phyloP scores from a whole-genome alignment of 2,888 invertebrate genomes.

The Lepidocyrtoides sp. region DNA sequence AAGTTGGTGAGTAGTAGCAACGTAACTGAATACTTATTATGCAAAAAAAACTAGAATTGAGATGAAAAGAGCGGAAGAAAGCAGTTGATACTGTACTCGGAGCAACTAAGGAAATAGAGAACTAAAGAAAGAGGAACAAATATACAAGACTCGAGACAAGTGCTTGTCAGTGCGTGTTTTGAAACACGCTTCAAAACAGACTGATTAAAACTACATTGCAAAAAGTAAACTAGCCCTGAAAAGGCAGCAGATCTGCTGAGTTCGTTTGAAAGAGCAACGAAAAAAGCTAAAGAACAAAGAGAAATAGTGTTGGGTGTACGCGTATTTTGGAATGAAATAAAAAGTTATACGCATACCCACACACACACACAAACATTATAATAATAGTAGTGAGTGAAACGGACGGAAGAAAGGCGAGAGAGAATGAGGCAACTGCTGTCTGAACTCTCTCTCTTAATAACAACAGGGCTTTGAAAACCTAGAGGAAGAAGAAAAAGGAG shows the following conservation, averaged over 20 bases:
- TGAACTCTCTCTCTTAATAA: constrained; percentile 6
- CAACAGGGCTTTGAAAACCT: constrained; percentile 27
- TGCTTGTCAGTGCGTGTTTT: constrained; percentile 19
- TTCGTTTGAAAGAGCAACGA: constrained; percentile 6
- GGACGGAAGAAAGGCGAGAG: neutral
- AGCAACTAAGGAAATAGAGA: neutral
- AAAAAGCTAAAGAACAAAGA: neutral
- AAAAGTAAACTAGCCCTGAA: constrained; percentile 76
- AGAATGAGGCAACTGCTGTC: constrained; percentile 52
- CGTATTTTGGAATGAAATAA: neutral
- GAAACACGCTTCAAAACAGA: constrained; percentile 53
- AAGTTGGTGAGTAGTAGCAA: constrained; percentile 4
- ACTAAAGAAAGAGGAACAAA: neutral
- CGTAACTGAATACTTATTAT: constrained; percentile 49
- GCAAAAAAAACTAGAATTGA: constrained; percentile 31
- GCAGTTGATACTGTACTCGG: too few species aligned
- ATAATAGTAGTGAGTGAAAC: constrained; percentile 39
- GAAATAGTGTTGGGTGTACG: neutral
- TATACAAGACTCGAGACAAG: neutral
- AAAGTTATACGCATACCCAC: constrained; percentile 19
- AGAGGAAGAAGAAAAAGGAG: constrained; percentile 10
- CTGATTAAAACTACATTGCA: constrained; percentile 66
- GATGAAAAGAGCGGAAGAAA: neutral
- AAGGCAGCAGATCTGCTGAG: constrained; percentile 46
- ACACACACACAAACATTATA: too few species aligned